Evolutionary conservation across 1,140 invertebrate genomes (phyloP).

Genomic region (Steinernema feltiae): DNA sequence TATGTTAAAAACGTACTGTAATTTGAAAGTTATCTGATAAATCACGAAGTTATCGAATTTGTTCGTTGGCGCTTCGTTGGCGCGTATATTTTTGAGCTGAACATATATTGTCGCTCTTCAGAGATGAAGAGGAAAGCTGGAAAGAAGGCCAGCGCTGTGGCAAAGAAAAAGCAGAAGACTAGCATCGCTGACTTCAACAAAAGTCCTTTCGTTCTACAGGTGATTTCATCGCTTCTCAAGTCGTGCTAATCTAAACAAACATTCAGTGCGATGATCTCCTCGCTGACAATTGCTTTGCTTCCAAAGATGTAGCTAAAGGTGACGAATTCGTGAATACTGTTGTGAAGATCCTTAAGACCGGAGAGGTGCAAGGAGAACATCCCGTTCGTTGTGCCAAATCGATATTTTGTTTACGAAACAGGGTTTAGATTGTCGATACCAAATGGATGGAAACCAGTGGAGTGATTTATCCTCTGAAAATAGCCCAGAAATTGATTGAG

Average conservation of each 20-base stretch:
- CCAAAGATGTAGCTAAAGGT: background rate
- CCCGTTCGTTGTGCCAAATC: background rate
- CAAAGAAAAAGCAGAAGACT: background rate
- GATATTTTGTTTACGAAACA: background rate
- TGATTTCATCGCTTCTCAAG: background rate
- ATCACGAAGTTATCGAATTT: background rate
- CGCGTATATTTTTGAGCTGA: background rate
- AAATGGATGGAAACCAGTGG: background rate
- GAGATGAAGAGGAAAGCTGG: conserved; percentile 5
- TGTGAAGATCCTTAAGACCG: background rate
- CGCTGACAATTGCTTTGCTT: background rate
- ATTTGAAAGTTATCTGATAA: background rate
- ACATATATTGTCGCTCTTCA: background rate
- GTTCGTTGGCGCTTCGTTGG: background rate
- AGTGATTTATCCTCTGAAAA: background rate
- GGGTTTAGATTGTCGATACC: background rate
- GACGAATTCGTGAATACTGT: background rate
- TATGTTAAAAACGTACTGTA: background rate
- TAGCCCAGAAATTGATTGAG: background rate
- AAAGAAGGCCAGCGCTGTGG: background rate
- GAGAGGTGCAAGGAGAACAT: background rate
- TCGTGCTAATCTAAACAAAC: background rate
- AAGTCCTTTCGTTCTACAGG: conserved; percentile 1
- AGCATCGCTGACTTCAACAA: background rate
- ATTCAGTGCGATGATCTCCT: conserved; percentile 8